phyloP scores from a whole-genome alignment of 2,113 vertebrate genomes.

The Aramus guarauna region DNA sequence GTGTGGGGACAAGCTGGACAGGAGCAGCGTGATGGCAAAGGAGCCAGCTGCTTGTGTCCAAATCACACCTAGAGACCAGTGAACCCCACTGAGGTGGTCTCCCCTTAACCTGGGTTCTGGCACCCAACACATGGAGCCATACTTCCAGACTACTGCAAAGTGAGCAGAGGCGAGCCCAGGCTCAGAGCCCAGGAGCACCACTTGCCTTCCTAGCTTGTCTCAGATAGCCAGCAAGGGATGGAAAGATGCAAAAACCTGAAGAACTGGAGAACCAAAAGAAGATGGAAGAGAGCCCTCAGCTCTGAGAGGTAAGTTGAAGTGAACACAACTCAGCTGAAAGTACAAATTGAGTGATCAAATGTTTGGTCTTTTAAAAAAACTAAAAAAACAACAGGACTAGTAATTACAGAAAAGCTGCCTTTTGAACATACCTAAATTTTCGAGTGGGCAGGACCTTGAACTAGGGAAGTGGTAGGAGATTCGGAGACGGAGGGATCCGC shows the following conservation, averaged over 20 bases:
- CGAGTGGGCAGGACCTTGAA: not conserved
- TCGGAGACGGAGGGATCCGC: not conserved
- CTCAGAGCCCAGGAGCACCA: not conserved
- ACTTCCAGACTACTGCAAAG: not conserved
- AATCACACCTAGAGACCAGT: not conserved
- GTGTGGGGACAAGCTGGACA: not conserved
- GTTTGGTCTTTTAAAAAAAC: not conserved
- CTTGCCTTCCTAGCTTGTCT: not conserved
- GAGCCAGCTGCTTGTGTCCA: not conserved
- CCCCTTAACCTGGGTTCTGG: not conserved
- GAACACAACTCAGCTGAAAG: not conserved
- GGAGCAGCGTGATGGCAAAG: not conserved
- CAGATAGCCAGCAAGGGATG: not conserved
- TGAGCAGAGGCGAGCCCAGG: not conserved
- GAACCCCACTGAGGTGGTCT: not conserved
- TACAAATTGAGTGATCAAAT: not conserved
- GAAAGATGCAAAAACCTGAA: not conserved
- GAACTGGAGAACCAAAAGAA: not conserved
- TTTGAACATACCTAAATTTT: not conserved
- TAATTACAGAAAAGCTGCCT: not conserved
- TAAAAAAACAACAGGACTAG: not conserved
- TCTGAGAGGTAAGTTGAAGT: not conserved
- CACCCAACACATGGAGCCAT: not conserved
- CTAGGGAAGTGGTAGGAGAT: not conserved
- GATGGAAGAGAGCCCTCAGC: not conserved